Evolutionary conservation across 1,140 invertebrate species (phyloP).

Genomic region (Drosophila pectinifera): DNA sequence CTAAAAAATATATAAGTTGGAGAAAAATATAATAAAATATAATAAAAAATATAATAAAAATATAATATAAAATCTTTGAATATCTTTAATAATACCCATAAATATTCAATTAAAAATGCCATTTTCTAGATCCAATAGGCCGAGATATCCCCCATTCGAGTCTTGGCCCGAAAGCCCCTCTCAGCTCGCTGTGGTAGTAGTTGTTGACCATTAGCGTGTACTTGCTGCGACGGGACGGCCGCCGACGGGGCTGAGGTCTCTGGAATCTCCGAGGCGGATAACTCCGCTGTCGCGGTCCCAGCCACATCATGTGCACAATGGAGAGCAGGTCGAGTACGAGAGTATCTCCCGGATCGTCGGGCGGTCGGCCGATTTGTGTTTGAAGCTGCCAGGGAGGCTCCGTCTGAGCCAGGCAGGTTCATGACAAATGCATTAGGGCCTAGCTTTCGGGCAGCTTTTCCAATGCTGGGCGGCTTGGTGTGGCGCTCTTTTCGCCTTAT

Average conservation of each 20-base stretch:
- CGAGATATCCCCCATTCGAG: constrained; percentile 5
- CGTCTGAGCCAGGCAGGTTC: constrained; percentile 61
- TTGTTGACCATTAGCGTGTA: constrained; percentile 80
- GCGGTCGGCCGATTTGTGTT: constrained; percentile 46
- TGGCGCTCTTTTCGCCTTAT: constrained; percentile 61
- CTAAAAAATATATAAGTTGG: too few relatives aligned
- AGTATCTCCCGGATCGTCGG: constrained; percentile 35
- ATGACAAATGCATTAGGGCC: constrained; percentile 80
- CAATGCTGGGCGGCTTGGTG: constrained; percentile 19
- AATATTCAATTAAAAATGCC: accelerated
- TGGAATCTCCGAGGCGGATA: constrained; percentile 23
- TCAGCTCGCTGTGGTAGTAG: constrained; percentile 45
- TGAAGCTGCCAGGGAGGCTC: constrained; percentile 34
- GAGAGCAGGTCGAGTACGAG: constrained; percentile 73
- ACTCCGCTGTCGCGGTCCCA: constrained; percentile 27
- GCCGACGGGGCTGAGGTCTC: constrained; percentile 76
- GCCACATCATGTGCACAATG: constrained; percentile 79
- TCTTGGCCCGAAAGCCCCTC: background rate
- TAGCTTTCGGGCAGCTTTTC: constrained; percentile 22
- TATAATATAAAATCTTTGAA: too few relatives aligned
- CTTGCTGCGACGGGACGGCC: constrained; percentile 63
- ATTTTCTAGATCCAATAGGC: too few relatives aligned
- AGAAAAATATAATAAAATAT: background rate
- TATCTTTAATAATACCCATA: too few relatives aligned
- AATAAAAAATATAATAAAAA: background rate